Base-by-base conservation (phyloP, 37 sponge, comb jelly and placozoan genomes). In the Spongia lamella region DNA sequence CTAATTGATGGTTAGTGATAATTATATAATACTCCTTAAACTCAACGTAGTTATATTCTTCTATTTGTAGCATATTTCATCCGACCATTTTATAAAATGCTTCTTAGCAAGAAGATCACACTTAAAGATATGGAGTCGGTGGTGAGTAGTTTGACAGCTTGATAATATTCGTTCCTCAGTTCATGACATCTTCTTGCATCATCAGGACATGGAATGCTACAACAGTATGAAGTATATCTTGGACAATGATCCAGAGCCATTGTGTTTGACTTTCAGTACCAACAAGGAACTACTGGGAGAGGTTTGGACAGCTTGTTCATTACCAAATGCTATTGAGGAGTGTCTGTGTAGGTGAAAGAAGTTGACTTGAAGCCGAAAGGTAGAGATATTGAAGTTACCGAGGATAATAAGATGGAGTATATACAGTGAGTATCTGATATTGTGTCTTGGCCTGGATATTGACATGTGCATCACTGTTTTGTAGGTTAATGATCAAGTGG, bases 61-160 rank as follows among this genome's bases (percentile, higher is more conserved):
- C 1, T 62, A 2, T 53, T 17, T 69, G 20, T 66, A 98, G 99
- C 93, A 24, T 98, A 94, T 83, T 98, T 98, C 80, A 92, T 94
- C 31, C 88, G 96, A 0, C 91, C 99, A n/a, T 98, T 98, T 82
- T 98, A 98, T 84, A 98, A 98, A 83, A 89, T 95, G 86, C 89
- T 98, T 73, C 60, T 98, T 60, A 81, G 79, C 21, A 86, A 84
- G 61, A 61, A 75, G 30, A 85, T 94, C 54, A 90, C 77, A 1
- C 63, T 98, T 31, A 90, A 92, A 14, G 99, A 98, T 82, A 89
- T 98, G 96, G 85, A 95, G 74, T 71, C 88, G 47, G 90, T 98
- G 65, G 97, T 94, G 30, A 81, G 86, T 72, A 15, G 0, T 25
- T 1, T n/a, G n/a, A n/a, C n/a, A n/a, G n/a, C n/a, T n/a, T 19